Evolutionary conservation across 2,797 vertebrate species (phyloP).

Genomic region (Hybognathus amarus): DNA sequence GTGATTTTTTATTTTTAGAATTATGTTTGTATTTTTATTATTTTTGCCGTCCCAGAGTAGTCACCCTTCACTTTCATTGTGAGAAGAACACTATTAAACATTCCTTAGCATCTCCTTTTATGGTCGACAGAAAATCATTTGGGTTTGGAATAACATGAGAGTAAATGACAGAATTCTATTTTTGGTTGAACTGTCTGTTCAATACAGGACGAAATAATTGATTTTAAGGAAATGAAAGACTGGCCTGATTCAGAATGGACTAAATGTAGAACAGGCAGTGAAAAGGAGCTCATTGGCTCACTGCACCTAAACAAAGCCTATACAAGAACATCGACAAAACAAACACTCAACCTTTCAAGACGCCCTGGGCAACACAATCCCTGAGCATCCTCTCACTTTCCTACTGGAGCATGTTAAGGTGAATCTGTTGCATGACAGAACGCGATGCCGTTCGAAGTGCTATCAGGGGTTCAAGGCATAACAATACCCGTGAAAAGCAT

Average conservation of each 20-base stretch:
- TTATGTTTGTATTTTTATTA: background rate
- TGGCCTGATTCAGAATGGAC: conserved; percentile 41
- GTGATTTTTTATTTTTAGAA: too few relatives aligned
- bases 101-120: background rate
- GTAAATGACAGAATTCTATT: conserved; percentile 9
- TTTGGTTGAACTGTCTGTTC: conserved; percentile 7
- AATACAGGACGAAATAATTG: background rate
- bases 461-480: background rate
- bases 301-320: conserved; percentile 49
- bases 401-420: background rate
- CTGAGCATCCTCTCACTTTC: conserved; percentile 12
- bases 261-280: conserved; percentile 46
- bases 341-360: conserved; percentile 54
- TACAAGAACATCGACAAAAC: conserved; percentile 34
- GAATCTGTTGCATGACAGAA: conserved; percentile 21
- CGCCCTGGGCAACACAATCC: conserved; percentile 44
- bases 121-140: background rate
- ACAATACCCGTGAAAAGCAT: background rate
- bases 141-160: conserved; percentile 6
- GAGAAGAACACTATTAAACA: background rate
- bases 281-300: conserved; percentile 24
- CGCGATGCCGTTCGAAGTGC: background rate
- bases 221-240: conserved; percentile 17
- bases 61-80: background rate
- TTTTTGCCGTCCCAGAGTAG: background rate